Evolutionary conservation across 2,113 vertebrate genomes (phyloP).

Genomic region (Heteronetta atricapilla): DNA sequence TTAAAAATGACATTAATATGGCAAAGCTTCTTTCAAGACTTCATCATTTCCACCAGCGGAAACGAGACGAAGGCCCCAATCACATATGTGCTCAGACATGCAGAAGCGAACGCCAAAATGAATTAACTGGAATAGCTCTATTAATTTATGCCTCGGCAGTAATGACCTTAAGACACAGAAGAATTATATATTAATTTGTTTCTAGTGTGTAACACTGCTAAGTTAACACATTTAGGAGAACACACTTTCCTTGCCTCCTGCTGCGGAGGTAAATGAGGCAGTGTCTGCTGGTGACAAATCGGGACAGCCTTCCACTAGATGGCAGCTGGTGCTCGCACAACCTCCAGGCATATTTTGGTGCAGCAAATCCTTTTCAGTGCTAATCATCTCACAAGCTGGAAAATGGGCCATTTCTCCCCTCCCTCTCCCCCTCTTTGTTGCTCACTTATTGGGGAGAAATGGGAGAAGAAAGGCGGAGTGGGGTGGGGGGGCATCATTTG

Average conservation of each 20-base stretch:
- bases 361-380: constrained; percentile 33
- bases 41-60: neutral
- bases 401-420: constrained; percentile 65
- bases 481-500: neutral
- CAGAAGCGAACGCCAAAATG: constrained; percentile 71
- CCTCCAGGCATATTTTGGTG: neutral
- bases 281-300: neutral
- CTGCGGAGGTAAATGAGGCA: constrained; percentile 72
- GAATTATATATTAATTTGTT: constrained; percentile 80
- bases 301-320: constrained; percentile 70
- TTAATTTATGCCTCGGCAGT: constrained; percentile 77
- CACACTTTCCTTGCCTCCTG: constrained; percentile 60
- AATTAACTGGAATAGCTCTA: constrained; percentile 75
- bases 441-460: constrained; percentile 54
- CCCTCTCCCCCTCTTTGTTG: constrained; percentile 49
- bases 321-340: constrained; percentile 76
- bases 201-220: constrained; percentile 65
- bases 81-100: constrained; percentile 70
- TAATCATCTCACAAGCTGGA: constrained; percentile 67
- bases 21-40: constrained; percentile 40
- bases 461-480: neutral
- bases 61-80: constrained; percentile 19
- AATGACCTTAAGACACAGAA: constrained; percentile 79
- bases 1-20: constrained; percentile 51
- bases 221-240: constrained; percentile 73